Evolutionary conservation across 2,888 invertebrate genomes (phyloP).

Genomic region (Eupithecia dodoneata): DNA sequence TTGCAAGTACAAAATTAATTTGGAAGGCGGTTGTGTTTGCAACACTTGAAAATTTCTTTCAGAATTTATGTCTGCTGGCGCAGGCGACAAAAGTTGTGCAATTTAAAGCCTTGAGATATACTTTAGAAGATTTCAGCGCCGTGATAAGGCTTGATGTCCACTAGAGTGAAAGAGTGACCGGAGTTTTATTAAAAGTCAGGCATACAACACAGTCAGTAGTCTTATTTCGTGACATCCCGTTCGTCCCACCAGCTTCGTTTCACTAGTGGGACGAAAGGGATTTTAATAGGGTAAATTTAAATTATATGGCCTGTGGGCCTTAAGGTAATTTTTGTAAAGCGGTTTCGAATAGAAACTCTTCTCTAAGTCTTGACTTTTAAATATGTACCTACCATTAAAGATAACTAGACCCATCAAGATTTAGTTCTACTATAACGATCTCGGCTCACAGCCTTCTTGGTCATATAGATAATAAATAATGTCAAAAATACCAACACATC

Average conservation of each 20-base stretch:
- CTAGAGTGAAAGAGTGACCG: neutral
- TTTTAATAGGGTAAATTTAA: too few species aligned
- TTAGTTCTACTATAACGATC: neutral
- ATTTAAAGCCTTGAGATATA: conserved; percentile 47
- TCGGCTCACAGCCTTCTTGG: too few species aligned
- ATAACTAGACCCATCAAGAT: neutral
- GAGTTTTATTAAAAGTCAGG: neutral
- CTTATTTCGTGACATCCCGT: neutral
- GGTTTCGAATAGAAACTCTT: too few species aligned
- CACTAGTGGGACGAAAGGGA: too few species aligned
- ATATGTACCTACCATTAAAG: neutral
- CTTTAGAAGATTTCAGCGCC: conserved; percentile 47
- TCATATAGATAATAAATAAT: neutral
- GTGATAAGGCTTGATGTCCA: conserved; percentile 21
- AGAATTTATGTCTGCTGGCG: conserved; percentile 57
- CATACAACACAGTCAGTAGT: neutral
- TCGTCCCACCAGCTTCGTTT: too few species aligned
- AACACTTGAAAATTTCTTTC: conserved; percentile 63
- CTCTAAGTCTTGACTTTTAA: neutral
- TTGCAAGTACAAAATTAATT: conserved; percentile 74
- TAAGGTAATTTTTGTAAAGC: too few species aligned
- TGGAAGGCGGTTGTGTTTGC: conserved; percentile 54
- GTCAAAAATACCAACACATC: neutral
- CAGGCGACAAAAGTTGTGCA: conserved; percentile 54
- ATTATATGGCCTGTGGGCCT: too few species aligned